Evolutionary conservation across 1,140 invertebrate species (phyloP), one percentile per base, ranked within the genome.

Genomic region (Papilio aristodemus): DNA sequence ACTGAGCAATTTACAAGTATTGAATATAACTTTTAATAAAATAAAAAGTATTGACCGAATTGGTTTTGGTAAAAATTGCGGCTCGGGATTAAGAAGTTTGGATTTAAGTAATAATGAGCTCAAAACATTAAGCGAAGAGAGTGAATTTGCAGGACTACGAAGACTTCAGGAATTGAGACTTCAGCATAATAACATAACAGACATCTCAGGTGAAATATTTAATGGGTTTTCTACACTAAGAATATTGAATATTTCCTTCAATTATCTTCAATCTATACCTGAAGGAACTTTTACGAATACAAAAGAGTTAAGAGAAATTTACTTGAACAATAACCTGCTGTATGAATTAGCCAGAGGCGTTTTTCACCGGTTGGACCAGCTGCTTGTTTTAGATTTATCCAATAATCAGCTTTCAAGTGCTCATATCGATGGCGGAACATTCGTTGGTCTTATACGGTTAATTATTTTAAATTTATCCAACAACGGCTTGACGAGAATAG

Each of bases 371-470:
- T 92, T 98, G 72, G 95, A 97, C 75, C 95, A 97, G 84, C 92
- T 99, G 70, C 92, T 97, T 68, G 94, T 97, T 10, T 93, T 99
- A 71, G 97, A 99, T 92, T 93, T 98, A 74, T 96, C 96, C n/a
- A 94, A 95, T 75, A 99, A 99, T 92, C 94, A 95, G 77, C 92
- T 99, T 60, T 95, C 95, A 69, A 96, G 95, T 85, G 94, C 95
- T 77, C 96, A 95, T 82, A 94, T 97, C 71, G 95, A 96, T 79
- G 94, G 95, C 67, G 95, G 95, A 17, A 96, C 96, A 46, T 97
- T 98, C 86, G 92, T 95, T 59, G 97, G 96, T 10, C 93, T 98
- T 43, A 97, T 96, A 69, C 93, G 96, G 19, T 93, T 98, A 70
- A 95, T 97, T 75, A 94, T 97, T 25, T 92, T 98, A 60, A 96